Percentiles rank a stretch among this genome's conserved stretches.
Evolutionary conservation across 2,113 vertebrate species (phyloP).

Genomic region (Syrrhaptes paradoxus): DNA sequence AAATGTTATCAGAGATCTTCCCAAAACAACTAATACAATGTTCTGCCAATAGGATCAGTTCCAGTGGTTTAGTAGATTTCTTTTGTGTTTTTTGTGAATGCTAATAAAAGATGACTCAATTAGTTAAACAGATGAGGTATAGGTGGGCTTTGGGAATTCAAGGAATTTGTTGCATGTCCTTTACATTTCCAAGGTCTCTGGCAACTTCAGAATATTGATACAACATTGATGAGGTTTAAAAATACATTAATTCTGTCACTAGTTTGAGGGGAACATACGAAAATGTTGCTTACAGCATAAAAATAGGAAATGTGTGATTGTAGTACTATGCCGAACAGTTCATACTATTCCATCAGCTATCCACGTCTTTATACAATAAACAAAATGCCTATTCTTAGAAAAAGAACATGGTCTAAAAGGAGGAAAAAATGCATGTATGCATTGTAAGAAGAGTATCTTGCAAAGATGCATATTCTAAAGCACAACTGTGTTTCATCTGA

Average conservation of each 20-base stretch:
- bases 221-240: neutral
- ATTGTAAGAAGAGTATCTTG: neutral
- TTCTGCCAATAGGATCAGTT: neutral
- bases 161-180: neutral
- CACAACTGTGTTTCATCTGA: neutral
- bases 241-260: neutral
- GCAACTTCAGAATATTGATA: neutral
- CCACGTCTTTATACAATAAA: neutral
- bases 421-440: neutral
- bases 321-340: neutral
- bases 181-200: neutral
- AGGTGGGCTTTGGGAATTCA: neutral
- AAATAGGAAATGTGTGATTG: neutral
- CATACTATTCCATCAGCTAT: neutral
- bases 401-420: neutral
- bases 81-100: neutral
- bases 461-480: neutral
- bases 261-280: neutral
- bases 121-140: neutral
- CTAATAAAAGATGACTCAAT: neutral
- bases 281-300: neutral
- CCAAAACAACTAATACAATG: neutral
- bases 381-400: neutral
- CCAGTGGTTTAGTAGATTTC: neutral
- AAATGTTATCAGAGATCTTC: neutral